phyloP scores from a whole-genome alignment of 2,797 vertebrate genomes.

The Urosaurus nigricauda region DNA sequence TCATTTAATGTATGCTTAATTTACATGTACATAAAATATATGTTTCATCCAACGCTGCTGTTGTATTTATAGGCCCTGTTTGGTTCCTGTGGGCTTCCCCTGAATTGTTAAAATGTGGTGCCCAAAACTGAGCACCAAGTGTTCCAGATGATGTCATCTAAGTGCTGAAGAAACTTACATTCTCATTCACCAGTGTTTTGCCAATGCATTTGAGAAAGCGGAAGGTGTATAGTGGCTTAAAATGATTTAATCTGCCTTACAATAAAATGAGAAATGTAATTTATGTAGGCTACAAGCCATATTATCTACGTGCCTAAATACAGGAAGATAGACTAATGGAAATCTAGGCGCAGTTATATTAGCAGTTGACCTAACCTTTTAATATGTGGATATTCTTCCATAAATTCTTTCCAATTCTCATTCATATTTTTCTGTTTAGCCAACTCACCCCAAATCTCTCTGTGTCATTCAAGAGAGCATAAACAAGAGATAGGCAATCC shows the following conservation, averaged over 20 bases:
- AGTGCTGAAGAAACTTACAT: background rate
- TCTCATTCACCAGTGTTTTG: background rate
- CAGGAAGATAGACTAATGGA: background rate
- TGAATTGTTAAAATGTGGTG: background rate
- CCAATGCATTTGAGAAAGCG: slow-evolving; percentile 11
- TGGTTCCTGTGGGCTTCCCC: background rate
- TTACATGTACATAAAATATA: background rate
- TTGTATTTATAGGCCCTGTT: background rate
- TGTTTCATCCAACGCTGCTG: background rate
- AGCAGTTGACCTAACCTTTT: slow-evolving; percentile 15
- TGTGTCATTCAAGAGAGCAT: background rate
- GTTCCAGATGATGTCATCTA: background rate
- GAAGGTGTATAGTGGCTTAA: background rate
- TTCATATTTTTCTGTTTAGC: background rate
- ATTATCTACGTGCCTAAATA: slow-evolving; percentile 23
- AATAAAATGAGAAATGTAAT: slow-evolving; percentile 26
- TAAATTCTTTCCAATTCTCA: background rate
- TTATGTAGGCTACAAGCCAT: slow-evolving; percentile 10
- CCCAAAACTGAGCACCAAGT: background rate
- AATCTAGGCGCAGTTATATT: slow-evolving; percentile 11
- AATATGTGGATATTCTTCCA: background rate
- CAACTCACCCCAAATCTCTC: slow-evolving; percentile 28
- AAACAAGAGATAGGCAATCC: background rate
- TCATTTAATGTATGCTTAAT: background rate
- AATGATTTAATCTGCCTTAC: slow-evolving; percentile 1